Evolutionary conservation across 1,140 invertebrate species (phyloP).

Genomic region (Drosophila navojoa): DNA sequence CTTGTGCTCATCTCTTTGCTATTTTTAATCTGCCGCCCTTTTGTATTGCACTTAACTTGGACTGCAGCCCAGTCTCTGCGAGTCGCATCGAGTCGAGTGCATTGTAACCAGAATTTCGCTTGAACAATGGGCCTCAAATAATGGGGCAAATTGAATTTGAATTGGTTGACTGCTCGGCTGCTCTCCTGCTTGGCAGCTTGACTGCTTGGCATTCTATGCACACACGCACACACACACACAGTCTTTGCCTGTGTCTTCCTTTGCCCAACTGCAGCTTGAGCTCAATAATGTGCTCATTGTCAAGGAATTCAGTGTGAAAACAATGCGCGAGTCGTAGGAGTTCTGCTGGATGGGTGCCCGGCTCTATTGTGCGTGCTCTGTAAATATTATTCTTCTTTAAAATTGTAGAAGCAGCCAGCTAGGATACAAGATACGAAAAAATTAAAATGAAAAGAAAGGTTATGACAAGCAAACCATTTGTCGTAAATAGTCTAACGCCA

Average conservation of each 20-base stretch:
- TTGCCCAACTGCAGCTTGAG: constrained; percentile 5
- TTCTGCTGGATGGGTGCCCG: constrained; percentile 25
- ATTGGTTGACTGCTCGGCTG: constrained; percentile 59
- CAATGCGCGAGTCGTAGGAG: constrained; percentile 41
- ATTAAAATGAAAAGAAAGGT: constrained; percentile 57
- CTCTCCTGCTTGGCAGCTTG: constrained; percentile 12
- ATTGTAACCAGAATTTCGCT: constrained; percentile 63
- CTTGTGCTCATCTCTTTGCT: constrained; percentile 66
- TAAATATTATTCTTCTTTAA: constrained; percentile 79
- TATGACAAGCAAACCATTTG: constrained; percentile 79
- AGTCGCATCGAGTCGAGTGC: constrained; percentile 26
- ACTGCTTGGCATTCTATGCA: constrained; percentile 34
- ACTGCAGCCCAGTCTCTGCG: constrained; percentile 44
- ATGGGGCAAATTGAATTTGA: constrained; percentile 83
- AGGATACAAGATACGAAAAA: constrained; percentile 46
- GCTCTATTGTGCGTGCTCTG: constrained; percentile 75
- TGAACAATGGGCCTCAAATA: constrained; percentile 79
- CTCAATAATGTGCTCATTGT: constrained; percentile 46
- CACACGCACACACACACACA: not conserved
- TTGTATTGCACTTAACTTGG: constrained; percentile 80
- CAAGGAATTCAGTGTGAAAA: constrained; percentile 56
- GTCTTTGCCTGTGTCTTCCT: no score
- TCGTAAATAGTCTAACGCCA: constrained; percentile 57
- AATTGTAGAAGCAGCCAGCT: constrained; percentile 41
- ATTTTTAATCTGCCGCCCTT: constrained; percentile 77